Base-by-base conservation (phyloP, 1,140 invertebrate species). In the Leptopilina clavipes region DNA sequence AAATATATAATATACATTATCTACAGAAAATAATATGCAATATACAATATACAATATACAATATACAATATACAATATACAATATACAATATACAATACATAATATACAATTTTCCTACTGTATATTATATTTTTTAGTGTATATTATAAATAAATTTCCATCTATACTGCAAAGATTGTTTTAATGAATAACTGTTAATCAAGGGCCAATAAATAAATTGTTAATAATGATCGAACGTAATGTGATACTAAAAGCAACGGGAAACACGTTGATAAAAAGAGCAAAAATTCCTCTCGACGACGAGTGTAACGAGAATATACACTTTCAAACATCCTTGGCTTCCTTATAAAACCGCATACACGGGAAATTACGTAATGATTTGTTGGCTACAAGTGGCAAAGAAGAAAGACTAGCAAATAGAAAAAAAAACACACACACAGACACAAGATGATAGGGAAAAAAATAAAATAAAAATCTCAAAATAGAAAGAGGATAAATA, bases 291-390 rank as follows among this genome's bases (percentile, higher is more conserved):
- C 78, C 79, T 79, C 72, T 76, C 75, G 37, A 40, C 37, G 80
- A 83, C 79, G 81, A 79, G 77, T 81, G 78, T 81, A 80, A 78
- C 81, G 79, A 80, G 80, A 82, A 65, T 25, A 40, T 40, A 79
- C 82, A 85, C 84, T 86, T 86, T 86, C 84, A 85, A 86, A 85
- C 81, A 87, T 86, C 86, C 86, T 87, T 85, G 83, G 84, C 84
- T 86, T 85, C 86, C 82, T 86, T 86, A 79, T 84, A 82, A 40
- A 73, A 59, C 76, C 70, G 71, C 78, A 43, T 78, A 81, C 79
- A 78, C 77, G 79, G 82, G 81, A 84, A 84, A 82, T 86, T 85
- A 85, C 79, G 81, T 83, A 86, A 86, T 45, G 74, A 72, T 74
- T 71, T 74, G 76, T 72, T 77, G 73, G 72, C 65, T 73, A 71